Conservation (phyloP, 2,797 vertebrate species). For the Distichodus sexfasciatus region DNA sequence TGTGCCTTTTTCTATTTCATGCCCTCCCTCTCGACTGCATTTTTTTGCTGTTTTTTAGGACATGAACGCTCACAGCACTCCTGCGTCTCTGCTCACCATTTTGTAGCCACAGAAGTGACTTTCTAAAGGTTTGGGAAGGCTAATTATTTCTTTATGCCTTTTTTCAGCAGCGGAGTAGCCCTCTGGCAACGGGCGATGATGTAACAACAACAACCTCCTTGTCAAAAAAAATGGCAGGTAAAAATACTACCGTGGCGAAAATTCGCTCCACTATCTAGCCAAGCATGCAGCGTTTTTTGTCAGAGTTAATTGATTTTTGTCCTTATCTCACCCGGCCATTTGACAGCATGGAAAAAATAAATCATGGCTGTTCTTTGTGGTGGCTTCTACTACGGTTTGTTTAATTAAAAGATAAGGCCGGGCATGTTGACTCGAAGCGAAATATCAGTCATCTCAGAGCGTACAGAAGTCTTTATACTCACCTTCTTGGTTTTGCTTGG, state of each 20-base stretch:
- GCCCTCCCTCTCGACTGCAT: slow-evolving; percentile 45
- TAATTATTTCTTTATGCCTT: slow-evolving; percentile 50
- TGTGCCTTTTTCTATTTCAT: slow-evolving; percentile 37
- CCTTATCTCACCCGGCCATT: slow-evolving; percentile 41
- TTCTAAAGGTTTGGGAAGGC: slow-evolving; percentile 56
- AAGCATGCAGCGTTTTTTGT: slow-evolving; percentile 21
- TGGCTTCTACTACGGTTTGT: slow-evolving; percentile 19
- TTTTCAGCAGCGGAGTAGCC: slow-evolving; percentile 59
- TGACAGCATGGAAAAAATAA: slow-evolving; percentile 35
- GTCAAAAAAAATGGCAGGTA: slow-evolving; percentile 20
- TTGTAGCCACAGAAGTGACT: slow-evolving; percentile 44
- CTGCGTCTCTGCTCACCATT: slow-evolving; percentile 40
- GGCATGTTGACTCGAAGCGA: slow-evolving; percentile 9
- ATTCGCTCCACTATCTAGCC: slow-evolving; percentile 14
- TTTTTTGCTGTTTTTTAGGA: slow-evolving; percentile 41
- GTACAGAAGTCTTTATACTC: slow-evolving; percentile 34
- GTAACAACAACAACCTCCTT: slow-evolving; percentile 8
- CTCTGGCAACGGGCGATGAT: slow-evolving; percentile 21
- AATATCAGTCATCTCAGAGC: slow-evolving; percentile 6
- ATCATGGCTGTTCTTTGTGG: slow-evolving; percentile 26
- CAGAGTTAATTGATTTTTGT: slow-evolving; percentile 47
- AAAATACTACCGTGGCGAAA: slow-evolving; percentile 8
- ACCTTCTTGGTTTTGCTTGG: slow-evolving; percentile 45
- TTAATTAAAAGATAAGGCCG: slow-evolving; percentile 24
- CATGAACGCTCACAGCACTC: slow-evolving; percentile 44